Evolutionary conservation across 2,888 invertebrate genomes (phyloP).

Genomic region (Venusia cambrica): DNA sequence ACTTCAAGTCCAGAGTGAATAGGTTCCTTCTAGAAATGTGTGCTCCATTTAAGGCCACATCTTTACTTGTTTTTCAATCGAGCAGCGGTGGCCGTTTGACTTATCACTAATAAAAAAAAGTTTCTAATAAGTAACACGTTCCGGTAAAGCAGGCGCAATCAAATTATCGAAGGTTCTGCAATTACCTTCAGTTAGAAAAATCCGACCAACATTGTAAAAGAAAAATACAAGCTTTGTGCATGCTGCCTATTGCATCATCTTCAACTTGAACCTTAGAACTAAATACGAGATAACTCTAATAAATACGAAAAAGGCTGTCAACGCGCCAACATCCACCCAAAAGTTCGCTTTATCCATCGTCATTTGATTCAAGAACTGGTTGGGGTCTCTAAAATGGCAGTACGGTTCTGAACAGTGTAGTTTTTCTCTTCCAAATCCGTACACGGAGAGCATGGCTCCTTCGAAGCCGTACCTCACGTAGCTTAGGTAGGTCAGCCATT

Average conservation of each 20-base stretch:
- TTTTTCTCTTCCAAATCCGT: constrained; percentile 91
- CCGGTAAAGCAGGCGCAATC: constrained; percentile 1
- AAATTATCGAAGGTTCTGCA: neutral
- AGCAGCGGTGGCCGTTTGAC: too few species aligned
- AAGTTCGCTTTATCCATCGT: constrained; percentile 89
- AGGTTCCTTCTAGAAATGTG: too few species aligned
- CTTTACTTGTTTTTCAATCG: too few species aligned
- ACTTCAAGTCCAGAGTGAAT: too few species aligned
- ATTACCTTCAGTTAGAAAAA: constrained; percentile 16
- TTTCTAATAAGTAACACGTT: too few species aligned
- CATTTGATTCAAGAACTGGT: constrained; percentile 92
- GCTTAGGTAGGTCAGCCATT: constrained; percentile 94
- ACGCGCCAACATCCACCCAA: constrained; percentile 92
- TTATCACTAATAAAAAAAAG: too few species aligned
- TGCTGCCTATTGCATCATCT: constrained; percentile 72
- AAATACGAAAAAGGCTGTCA: constrained; percentile 89
- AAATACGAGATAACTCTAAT: constrained; percentile 90
- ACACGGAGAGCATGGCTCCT: constrained; percentile 95
- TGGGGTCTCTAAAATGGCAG: constrained; percentile 91
- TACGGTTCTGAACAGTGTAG: constrained; percentile 91
- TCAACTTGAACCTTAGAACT: constrained; percentile 90
- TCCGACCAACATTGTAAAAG: constrained; percentile 28
- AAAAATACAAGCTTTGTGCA: constrained; percentile 44
- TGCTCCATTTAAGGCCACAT: too few species aligned
- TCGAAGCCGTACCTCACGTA: constrained; percentile 95